These are phyloP conservation scores for Elysia crispata DNA, from an alignment of 2,888 invertebrate species.

Conservation along the genomic window DNA sequence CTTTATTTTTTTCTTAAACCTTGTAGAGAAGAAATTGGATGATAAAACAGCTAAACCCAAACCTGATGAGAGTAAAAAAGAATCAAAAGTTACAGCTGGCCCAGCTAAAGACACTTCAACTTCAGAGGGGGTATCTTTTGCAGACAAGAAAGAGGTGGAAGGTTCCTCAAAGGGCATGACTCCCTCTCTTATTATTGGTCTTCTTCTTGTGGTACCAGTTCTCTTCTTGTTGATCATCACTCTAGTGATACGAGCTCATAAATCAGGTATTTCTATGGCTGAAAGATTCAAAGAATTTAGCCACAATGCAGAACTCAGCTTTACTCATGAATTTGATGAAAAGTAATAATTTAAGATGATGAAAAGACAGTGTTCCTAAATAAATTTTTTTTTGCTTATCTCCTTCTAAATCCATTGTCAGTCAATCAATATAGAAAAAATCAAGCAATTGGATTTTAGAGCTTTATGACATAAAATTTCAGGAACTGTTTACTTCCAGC, in stretches of 20 bases:
- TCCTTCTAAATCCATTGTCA: too few species aligned
- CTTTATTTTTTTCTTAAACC: too few species aligned
- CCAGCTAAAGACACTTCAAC: neutral
- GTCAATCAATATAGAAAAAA: too few species aligned
- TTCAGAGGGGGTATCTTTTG: neutral
- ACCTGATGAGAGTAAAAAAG: too few species aligned
- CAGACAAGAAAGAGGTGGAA: constrained; percentile 4
- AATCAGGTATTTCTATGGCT: constrained; percentile 68
- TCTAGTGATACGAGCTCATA: constrained; percentile 73
- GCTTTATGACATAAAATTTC: too few species aligned
- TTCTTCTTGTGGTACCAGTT: constrained; percentile 76
- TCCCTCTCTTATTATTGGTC: constrained; percentile 76
- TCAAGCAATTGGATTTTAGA: too few species aligned
- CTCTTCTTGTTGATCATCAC: constrained; percentile 75
- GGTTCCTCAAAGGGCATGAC: constrained; percentile 57
- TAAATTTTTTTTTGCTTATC: too few species aligned
- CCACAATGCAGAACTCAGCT: neutral
- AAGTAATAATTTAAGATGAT: too few species aligned
- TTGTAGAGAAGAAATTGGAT: too few species aligned
- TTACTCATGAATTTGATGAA: neutral
- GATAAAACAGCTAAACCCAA: too few species aligned
- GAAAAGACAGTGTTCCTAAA: too few species aligned
- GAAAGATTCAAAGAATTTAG: neutral
- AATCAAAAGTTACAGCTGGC: neutral
- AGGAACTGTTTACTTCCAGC: too few species aligned